Base-by-base conservation (phyloP, 1,140 invertebrate species). In the Lordiphosa stackelbergi region DNA sequence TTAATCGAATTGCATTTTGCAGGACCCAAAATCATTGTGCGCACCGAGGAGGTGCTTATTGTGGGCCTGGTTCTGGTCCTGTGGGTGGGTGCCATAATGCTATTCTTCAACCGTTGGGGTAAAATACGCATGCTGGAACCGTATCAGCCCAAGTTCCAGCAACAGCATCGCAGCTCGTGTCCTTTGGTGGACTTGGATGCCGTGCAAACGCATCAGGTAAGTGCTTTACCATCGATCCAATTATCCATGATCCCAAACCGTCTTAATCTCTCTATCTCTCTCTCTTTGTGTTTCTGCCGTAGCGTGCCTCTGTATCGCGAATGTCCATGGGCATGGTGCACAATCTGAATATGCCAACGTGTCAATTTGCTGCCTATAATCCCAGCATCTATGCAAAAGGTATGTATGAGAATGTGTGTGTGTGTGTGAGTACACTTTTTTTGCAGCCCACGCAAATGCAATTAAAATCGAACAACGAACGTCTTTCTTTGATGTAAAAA, bases 81-180 rank as follows among this genome's bases (percentile, higher is more conserved):
- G 11, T 97, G 95, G 95, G 92, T 94, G 8, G 94, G 91, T 1
- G 95, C 95, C 9, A 96, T 97, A 74, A 93, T 93, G 9, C 88
- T 97, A 1, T 97, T 96, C 90, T 96, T 96, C 90, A 96, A 95
- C 81, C 91, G 94, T 41, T 96, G 95, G 95, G 95, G 95, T 10
- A 97, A 97, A 89, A 97, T 97, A 53, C 91, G 96, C 36, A 97
- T 97, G 95, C 89, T 97, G 58, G 90, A 96, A 64, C 95, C 95
- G 0, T 97, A 97, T 85, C 95, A 97, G 79, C 95, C 96, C 0
- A 95, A 95, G 78, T 96, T 95, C 86, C 95, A 95, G 85, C 92
- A 93, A 60, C 91, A 93, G 63, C 91, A 94, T 85, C 89, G 93
- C 53, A 90, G 91, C 61, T 94, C 92, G 71, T 94, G 93, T 81